A percentile compares a stretch with the other conserved stretches of the same genome.
phyloP scores from a whole-genome alignment of 2,113 vertebrate species.

The Otis tarda region DNA sequence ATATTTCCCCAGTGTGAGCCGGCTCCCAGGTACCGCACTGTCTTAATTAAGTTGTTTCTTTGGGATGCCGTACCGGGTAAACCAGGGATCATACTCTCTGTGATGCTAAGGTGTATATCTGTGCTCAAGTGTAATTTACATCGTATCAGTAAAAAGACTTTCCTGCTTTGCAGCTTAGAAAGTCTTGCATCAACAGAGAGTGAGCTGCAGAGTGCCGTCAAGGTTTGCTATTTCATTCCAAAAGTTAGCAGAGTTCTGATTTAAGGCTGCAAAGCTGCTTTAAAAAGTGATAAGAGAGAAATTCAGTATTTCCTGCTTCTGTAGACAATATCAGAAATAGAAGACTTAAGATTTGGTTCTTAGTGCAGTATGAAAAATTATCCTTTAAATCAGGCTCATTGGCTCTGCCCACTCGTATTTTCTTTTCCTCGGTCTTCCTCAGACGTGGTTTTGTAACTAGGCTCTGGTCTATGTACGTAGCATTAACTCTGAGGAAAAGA shows the following conservation, averaged over 20 bases:
- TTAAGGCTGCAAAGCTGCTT: background rate
- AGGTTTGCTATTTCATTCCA: background rate
- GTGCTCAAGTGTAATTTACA: accelerated
- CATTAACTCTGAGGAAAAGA: background rate
- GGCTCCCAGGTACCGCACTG: background rate
- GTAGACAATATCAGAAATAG: background rate
- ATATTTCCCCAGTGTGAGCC: background rate
- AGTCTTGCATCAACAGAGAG: background rate
- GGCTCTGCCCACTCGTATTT: background rate
- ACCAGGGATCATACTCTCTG: background rate
- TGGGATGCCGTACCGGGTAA: background rate
- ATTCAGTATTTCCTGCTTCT: background rate
- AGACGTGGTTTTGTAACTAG: background rate
- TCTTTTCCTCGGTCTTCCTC: background rate
- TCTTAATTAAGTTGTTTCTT: background rate
- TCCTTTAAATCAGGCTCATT: background rate
- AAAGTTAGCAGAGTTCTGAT: background rate
- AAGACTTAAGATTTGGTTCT: background rate
- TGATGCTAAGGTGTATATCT: background rate
- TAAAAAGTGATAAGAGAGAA: background rate
- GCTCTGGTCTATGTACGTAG: background rate
- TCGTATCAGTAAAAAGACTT: background rate
- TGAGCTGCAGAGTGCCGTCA: background rate
- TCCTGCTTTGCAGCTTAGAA: background rate
- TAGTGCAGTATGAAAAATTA: background rate